phyloP scores from a whole-genome alignment of 2,888 invertebrate genomes.

The Nemotelus nigrinus region DNA sequence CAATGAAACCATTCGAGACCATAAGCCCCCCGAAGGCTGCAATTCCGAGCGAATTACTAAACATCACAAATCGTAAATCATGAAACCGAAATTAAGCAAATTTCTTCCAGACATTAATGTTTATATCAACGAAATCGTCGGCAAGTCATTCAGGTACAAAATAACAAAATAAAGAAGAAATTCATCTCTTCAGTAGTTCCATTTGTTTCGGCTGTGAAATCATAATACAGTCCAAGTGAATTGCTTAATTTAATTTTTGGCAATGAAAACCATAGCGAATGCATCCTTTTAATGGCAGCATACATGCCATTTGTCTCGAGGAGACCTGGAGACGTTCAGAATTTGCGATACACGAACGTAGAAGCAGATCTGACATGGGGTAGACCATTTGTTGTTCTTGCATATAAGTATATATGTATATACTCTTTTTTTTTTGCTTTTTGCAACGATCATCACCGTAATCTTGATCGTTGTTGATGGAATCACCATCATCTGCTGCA shows the following conservation, averaged over 20 bases:
- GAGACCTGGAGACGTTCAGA: neutral
- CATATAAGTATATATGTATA: too few relatives aligned
- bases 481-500: conserved; percentile 31
- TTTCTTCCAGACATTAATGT: conserved; percentile 34
- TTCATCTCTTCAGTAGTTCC: conserved; percentile 24
- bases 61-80: conserved; percentile 37
- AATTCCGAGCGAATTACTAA: conserved; percentile 28
- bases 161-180: neutral
- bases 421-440: neutral
- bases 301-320: conserved; percentile 29
- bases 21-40: conserved; percentile 9
- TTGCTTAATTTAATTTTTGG: conserved; percentile 44
- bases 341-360: neutral
- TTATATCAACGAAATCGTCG: conserved; percentile 29
- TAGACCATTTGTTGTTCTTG: neutral
- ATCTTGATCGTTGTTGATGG: conserved; percentile 25
- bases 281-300: conserved; percentile 39
- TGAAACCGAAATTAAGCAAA: conserved; percentile 35
- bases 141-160: neutral
- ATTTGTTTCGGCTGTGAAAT: conserved; percentile 34
- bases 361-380: neutral
- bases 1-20: neutral
- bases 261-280: conserved; percentile 39
- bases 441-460: conserved; percentile 23
- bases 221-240: conserved; percentile 23